Evolutionary conservation across 2,113 vertebrate species (phyloP).

Genomic region (Leucosticte australis): DNA sequence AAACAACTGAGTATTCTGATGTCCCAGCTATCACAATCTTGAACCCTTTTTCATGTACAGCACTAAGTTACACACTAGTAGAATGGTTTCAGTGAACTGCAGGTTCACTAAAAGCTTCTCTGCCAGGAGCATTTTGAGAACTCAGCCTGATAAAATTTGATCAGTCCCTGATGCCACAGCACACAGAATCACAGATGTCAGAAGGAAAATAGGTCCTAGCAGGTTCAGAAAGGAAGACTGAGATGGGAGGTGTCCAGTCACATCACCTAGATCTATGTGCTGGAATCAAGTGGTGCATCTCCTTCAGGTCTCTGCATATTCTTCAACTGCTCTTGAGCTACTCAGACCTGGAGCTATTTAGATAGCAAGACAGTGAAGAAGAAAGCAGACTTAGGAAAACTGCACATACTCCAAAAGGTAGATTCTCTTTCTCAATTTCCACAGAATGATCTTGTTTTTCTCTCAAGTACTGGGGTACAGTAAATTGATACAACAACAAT

Average conservation of each 20-base stretch:
- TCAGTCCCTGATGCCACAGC: neutral
- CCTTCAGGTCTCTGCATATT: neutral
- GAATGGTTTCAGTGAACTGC: neutral
- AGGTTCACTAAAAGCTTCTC: neutral
- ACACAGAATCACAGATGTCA: neutral
- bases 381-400: neutral
- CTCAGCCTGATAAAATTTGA: neutral
- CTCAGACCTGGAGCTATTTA: neutral
- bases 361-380: neutral
- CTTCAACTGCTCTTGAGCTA: neutral
- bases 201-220: neutral
- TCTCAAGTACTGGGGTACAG: neutral
- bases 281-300: neutral
- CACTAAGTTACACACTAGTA: neutral
- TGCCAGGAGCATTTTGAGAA: neutral
- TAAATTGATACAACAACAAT: neutral
- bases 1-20: neutral
- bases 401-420: neutral
- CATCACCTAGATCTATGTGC: neutral
- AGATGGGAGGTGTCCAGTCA: neutral
- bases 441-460: neutral
- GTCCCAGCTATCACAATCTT: neutral
- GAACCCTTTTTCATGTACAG: neutral
- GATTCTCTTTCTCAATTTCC: neutral
- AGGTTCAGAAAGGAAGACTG: neutral